Base-by-base conservation (phyloP, 2,113 vertebrate genomes). In the Corvus hawaiiensis region DNA sequence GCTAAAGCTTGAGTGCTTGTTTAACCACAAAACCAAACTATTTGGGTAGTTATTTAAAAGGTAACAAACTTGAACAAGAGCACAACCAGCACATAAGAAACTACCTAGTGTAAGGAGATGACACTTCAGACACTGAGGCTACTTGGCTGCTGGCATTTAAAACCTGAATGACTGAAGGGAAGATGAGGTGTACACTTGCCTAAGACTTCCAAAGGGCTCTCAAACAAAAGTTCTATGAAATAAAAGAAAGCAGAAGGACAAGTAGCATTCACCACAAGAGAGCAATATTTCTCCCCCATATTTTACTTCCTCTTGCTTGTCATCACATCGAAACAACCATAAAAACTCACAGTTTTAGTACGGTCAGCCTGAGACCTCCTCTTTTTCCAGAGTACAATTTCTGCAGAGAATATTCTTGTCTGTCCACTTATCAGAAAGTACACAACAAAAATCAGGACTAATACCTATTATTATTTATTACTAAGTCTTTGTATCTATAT, bases 191-290 rank as follows among this genome's bases (percentile, higher is more conserved):
- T 43, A 16, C 48, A 68, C 64, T 76, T 87, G 62, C 56, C 83
- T 23, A 91, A 72, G 55, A 91, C 75, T 91, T 97, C 95, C 94
- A 97, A 84, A 92, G 81, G 93, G 84, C 94, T 96, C 87, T 96
- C 88, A 96, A 96, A 92, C 44, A 94, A 73, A 92, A 85, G 54
- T 87, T 93, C 92, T 87, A 85, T 90, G 43, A 91, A 91, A 69
- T 64, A 93, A 72, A 90, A 95, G 37, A 59, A 91, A 95, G 74
- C 43, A 87, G n/a, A 95, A 92, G 64, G n/a, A 79, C 73, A 96
- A 97, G 58, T 9, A 55, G 59, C 48, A 51, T 68, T 91, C 55
- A 79, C 28, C 37, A 75, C 16, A 72, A 5, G 51, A 90, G 43
- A 67, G 17, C 19, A 48, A 0, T 19, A 46, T 27, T 85, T 24